Base-by-base conservation (phyloP, 92 coral and sea anemone genomes). In the Siderastrea siderea region DNA sequence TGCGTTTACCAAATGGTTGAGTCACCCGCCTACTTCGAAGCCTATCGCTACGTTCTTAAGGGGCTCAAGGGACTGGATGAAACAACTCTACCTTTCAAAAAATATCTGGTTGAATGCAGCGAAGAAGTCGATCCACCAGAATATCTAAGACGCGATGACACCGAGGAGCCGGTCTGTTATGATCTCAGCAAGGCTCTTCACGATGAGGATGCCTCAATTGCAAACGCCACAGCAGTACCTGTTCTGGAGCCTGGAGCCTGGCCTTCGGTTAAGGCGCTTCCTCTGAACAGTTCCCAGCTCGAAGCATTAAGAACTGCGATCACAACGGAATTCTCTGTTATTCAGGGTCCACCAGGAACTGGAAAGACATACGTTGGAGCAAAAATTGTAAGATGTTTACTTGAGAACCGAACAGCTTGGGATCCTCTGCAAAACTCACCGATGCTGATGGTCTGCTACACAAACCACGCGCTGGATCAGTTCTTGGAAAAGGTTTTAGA, bases 271-370 rank as follows among this genome's bases (percentile, higher is more conserved):
- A 78, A 87, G 68, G 60, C 73, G 13, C 84, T 95, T 64, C 87
- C 90, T 7, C 83, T 95, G 4, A 95, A 93, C 72, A 63, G 17
- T 13, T 95, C 98, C 7, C 98, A 95, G 74, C 59, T 82, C 43
- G 92, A 93, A 49, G 98, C 96, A 6, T 77, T 95, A 14, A 88
- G 79, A 90, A 91, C 94, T 4, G 98, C 98, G n/a, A 48, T 95
- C 3, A 90, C 98, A 47, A 85, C 91, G 4, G 98, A 95, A 81
- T 93, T 95, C 65, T 87, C 92, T 15, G 96, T 93, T 65, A 95
- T 95, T 53, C 98, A 95, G 88, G 98, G 98, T 7, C 98, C 96
- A 17, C 97, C 97, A 53, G 97, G 95, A 14, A 94, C 97, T 6
- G 95, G 97, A 0, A 94, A 94, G 65, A 90, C 96, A 5, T 95